Base-by-base conservation (phyloP, 2,888 invertebrate genomes). In the Sminthurinus aureus region DNA sequence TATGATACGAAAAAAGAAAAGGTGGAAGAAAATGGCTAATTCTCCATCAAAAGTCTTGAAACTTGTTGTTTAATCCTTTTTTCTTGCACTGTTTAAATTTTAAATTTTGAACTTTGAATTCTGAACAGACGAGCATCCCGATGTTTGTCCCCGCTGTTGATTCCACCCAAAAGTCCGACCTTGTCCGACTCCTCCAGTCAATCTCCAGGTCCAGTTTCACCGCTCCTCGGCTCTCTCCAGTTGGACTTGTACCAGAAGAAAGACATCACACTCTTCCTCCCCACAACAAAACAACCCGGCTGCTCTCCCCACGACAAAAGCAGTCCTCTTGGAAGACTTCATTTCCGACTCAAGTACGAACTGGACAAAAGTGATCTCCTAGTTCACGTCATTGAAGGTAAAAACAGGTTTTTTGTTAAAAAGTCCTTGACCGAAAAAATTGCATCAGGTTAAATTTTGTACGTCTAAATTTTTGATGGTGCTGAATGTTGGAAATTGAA, bases 321-420 rank as follows among this genome's bases (percentile, higher is more conserved):
- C 64, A 73, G 80, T 79, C 84, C 87, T 18, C 92, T 96, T 75
- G 97, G 97, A 64, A 92, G 96, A 85, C 92, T 97, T 86, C 97
- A 97, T 90, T 92, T 96, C 88, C 92, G 96, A 82, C 92, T 97
- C 83, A 96, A 95, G 89, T 97, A 97, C 89, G 97, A 97, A 91
- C 96, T 96, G 89, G 95, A 96, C 90, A 93, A 95, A 86, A 96
- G 96, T 20, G 97, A 97, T 90, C 92, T 97, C 88, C 94, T 96
- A 87, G 95, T 96, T n/a, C 96, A 97, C 91, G 92, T 97, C 87
- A 96, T 97, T 91, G 96, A 97, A 94, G 96, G 96, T 95, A 89
- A 89, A 87, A 74, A 26, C n/a, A n/a, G n/a, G n/a, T n/a, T n/a
- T n/a, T n/a, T n/a, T n/a, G n/a, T n/a, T n/a, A n/a, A n/a, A n/a